phyloP scores from a whole-genome alignment of 2,888 invertebrate species.

The Alviniconcha strummeri region DNA sequence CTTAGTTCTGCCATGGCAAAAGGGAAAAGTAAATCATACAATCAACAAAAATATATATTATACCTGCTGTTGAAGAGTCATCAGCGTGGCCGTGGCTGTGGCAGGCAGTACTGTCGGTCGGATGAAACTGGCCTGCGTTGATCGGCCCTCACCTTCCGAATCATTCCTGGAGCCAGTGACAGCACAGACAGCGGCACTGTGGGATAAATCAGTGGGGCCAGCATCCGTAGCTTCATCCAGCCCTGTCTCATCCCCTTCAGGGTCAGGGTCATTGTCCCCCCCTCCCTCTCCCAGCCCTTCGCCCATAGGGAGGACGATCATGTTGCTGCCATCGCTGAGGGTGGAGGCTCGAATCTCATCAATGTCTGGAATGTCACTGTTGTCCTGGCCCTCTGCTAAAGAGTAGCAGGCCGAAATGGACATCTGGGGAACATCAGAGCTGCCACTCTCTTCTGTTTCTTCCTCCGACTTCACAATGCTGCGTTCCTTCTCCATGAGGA shows the following conservation, averaged over 20 bases:
- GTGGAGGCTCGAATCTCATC: constrained; percentile 35
- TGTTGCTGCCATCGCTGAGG: constrained; percentile 34
- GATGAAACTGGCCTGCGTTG: constrained; percentile 16
- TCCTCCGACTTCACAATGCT: background rate
- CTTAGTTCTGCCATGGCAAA: background rate
- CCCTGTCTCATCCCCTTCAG: background rate
- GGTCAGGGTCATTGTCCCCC: background rate
- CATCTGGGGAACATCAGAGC: constrained; percentile 26
- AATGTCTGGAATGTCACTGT: constrained; percentile 33
- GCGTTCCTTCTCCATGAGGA: background rate
- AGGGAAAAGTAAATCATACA: too few species aligned
- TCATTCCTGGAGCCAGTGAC: constrained; percentile 1
- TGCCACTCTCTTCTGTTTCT: background rate
- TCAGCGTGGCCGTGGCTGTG: constrained; percentile 17
- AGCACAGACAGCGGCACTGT: background rate
- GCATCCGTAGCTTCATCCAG: background rate
- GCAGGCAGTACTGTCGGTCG: constrained; percentile 2
- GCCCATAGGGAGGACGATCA: constrained; percentile 35
- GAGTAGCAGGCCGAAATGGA: constrained; percentile 40
- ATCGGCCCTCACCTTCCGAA: background rate
- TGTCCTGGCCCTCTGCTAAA: constrained; percentile 35
- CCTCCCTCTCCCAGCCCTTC: constrained; percentile 3
- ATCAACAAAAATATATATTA: too few species aligned
- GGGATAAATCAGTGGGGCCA: background rate
- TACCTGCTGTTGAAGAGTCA: constrained; percentile 21